Base-by-base conservation (phyloP, 2,888 invertebrate genomes). In the Hyppa rectilinea region DNA sequence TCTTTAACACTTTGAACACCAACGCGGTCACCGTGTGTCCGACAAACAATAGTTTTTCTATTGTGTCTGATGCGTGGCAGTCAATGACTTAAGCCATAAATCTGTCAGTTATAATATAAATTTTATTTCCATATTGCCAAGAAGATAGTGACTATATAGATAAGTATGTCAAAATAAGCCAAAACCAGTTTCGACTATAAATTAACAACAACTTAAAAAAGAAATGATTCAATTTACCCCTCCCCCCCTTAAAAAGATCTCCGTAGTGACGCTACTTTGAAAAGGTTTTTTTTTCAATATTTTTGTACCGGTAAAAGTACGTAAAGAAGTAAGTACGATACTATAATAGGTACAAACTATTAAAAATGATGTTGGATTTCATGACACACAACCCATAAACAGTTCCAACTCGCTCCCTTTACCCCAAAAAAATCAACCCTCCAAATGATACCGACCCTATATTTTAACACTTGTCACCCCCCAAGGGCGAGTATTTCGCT, bases 401-500 rank as follows among this genome's bases (percentile, higher is more conserved):
- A 47, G 7, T n/a, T n/a, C 4, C 5, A 38, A 43, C 50, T 9
- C 2, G 4, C 7, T 14, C n/a, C 31, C 0, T 17, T 47, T 14
- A 20, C 12, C 9, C 4, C 36, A 26, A 1, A 23, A 58, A 61
- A 58, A 56, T 31, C 34, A 45, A 49, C 50, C 45, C 26, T 23
- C 3, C 4, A 38, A 67, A 36, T 17, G 20, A 31, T 61, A 62
- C 49, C 58, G 66, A 17, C 49, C 59, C 58, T 50, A 43, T 20
- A 60, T 59, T n/a, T 63, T 66, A 34, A 50, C 47, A 47, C 59
- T 56, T 17, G 43, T 52, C 36, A 60, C 38, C 1, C 75, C 50
- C 58, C 17, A 2, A 55, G 31, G 61, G 34, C 65, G 63, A 69
- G 56, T 80, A 65, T 68, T 69, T 58, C 31, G 38, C 14, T 45